These are phyloP conservation scores for Odocoileus hemionus DNA, from an alignment of 2,113 vertebrate genomes.

Conservation along the genomic window DNA sequence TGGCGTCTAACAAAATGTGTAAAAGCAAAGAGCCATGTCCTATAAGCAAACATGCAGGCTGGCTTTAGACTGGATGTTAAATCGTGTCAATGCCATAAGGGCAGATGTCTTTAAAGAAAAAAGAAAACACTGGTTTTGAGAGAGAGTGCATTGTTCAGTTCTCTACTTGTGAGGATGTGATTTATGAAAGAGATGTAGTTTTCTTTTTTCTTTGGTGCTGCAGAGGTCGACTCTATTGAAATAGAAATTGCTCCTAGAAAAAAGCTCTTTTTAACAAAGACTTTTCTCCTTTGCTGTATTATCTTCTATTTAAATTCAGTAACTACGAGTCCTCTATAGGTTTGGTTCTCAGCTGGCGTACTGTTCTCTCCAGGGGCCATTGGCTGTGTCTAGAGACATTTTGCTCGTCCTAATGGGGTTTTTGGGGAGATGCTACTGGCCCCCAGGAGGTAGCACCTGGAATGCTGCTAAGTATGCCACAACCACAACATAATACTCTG, in stretches of 20 bases:
- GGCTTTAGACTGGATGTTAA: conserved; percentile 40
- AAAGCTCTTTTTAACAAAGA: background rate
- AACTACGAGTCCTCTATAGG: background rate
- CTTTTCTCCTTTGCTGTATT: background rate
- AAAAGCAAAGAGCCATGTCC: conserved; percentile 15
- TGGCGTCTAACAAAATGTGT: conserved; percentile 19
- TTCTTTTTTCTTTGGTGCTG: background rate
- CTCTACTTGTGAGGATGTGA: background rate
- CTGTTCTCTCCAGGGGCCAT: too few relatives aligned
- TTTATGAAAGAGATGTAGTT: conserved; percentile 17
- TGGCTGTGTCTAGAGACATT: background rate
- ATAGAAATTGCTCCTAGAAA: background rate
- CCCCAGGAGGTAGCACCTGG: background rate
- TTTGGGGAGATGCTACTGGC: background rate
- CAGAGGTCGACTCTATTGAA: background rate
- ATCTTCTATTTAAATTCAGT: background rate
- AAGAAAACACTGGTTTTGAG: conserved; percentile 29
- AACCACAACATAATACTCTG: background rate
- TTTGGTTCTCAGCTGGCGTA: background rate
- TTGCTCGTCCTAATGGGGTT: background rate
- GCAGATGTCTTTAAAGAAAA: conserved; percentile 51
- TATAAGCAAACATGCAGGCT: background rate
- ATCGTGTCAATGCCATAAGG: background rate
- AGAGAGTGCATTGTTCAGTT: background rate
- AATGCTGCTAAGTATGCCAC: background rate